Base-by-base conservation (phyloP, 2,888 invertebrate species). In the Euplexia lucipara region DNA sequence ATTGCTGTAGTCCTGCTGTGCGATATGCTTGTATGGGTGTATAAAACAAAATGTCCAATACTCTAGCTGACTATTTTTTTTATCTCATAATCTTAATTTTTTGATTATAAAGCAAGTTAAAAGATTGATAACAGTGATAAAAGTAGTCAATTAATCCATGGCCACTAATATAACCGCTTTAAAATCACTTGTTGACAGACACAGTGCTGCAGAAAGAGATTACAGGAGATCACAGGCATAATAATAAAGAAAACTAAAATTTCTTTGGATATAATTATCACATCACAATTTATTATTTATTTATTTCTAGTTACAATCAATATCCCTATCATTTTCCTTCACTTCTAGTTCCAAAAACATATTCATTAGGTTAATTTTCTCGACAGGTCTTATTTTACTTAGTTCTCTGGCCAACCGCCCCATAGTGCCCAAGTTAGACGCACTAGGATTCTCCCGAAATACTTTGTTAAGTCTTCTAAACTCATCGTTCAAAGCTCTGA, bases 391-490 rank as follows among this genome's bases (percentile, higher is more conserved):
- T 57, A 88, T 86, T 62, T 87, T 88, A 16, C 75, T 70, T 16
- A 88, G 51, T 41, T 87, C 87, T 14, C 64, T 74, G 12, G 85
- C 75, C 42, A 88, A 51, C 0, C 81, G 77, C 6, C 45, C 52
- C 85, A 88, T 86, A 0, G 87, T 86, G 8, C 78, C 70, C 67
- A 86, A 39, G 48, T 88, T 88, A 5, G 78, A 69, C 5, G 32
- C 47, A 34, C 83, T 87, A 2, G 87, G 84, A 49, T 87, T 87
- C 5, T 74, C 73, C 35, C 75, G 85, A 63, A 88, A 87, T 20
- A 80, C 65, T n/a, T 68, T 81, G 47, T 83, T 86, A 5, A 88
- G 52, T 44, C 88, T 77, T 22, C 79, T 72, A 39, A 88, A 87
- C 58, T 88, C 87, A 22, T 74, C 75, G n/a, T 87, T 86, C 0